These are phyloP conservation scores for Drosophila parabipectinata DNA, from an alignment of 1,140 invertebrate genomes.

Conservation along the genomic window DNA sequence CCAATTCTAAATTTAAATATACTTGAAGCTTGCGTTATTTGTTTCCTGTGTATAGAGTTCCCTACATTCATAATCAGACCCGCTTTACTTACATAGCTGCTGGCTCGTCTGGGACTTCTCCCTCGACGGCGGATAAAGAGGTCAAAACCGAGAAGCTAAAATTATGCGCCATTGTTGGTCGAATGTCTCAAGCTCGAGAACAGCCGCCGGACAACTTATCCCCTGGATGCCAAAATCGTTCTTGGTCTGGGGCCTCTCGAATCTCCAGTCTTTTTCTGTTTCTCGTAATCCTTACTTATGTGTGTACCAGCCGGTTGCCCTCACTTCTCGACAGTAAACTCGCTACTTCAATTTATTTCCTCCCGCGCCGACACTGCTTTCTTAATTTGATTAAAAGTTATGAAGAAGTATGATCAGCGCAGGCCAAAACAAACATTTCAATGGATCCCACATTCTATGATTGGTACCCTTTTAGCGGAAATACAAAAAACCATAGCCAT, in stretches of 20 bases:
- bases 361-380: slow-evolving; percentile 39
- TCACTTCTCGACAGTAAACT: background rate
- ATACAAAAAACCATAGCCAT: too few relatives aligned
- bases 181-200: slow-evolving; percentile 20
- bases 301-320: slow-evolving; percentile 51
- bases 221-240: slow-evolving; percentile 25
- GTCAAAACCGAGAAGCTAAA: slow-evolving; percentile 68
- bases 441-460: too few relatives aligned
- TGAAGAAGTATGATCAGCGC: slow-evolving; percentile 50
- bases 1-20: too few relatives aligned
- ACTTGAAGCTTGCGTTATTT: background rate
- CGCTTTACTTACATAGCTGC: slow-evolving; percentile 41
- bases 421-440: too few relatives aligned
- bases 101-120: slow-evolving; percentile 29
- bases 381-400: slow-evolving; percentile 82
- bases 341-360: slow-evolving; percentile 67
- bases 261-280: slow-evolving; percentile 4
- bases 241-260: background rate
- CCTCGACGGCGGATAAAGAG: slow-evolving; percentile 73
- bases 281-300: slow-evolving; percentile 78
- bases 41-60: slow-evolving; percentile 8
- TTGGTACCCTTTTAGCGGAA: too few relatives aligned
- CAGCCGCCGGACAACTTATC: slow-evolving; percentile 27
- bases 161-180: slow-evolving; percentile 77
- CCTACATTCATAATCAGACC: slow-evolving; percentile 19